These are phyloP conservation scores for Rhinolophus sinicus DNA, from an alignment of 2,113 vertebrate genomes.

Conservation along the genomic window DNA sequence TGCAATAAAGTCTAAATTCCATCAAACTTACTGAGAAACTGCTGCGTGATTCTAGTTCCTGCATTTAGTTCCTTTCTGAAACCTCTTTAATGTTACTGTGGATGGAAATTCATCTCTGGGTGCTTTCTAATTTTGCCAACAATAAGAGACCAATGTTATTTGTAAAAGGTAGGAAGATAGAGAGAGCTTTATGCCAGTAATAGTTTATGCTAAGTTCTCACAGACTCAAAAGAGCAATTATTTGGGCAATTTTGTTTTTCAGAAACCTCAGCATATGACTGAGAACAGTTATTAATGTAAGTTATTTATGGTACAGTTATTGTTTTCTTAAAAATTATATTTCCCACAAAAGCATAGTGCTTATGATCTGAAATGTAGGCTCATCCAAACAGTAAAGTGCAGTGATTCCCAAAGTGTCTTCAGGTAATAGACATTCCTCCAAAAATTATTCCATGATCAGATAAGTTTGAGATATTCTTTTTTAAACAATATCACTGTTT, in stretches of 20 bases:
- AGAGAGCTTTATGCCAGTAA: neutral
- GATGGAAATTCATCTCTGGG: slow-evolving; percentile 22
- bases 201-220: slow-evolving; percentile 13
- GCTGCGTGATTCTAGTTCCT: neutral
- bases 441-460: neutral
- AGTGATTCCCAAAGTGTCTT: neutral
- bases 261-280: neutral
- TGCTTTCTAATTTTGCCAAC: slow-evolving; percentile 43
- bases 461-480: neutral
- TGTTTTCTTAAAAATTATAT: slow-evolving; percentile 49
- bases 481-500: neutral
- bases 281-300: slow-evolving; percentile 53
- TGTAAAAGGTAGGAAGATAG: neutral
- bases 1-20: slow-evolving; percentile 30
- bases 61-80: slow-evolving; percentile 30
- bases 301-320: slow-evolving; percentile 52
- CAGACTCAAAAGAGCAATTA: slow-evolving; percentile 38
- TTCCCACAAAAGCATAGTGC: neutral
- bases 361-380: neutral
- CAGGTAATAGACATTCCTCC: neutral
- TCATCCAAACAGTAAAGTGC: neutral
- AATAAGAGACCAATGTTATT: neutral
- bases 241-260: slow-evolving; percentile 51
- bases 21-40: neutral
- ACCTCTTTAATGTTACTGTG: neutral